Base-by-base conservation (phyloP, 2,888 invertebrate genomes). In the Branchipolynoe longqiensis region DNA sequence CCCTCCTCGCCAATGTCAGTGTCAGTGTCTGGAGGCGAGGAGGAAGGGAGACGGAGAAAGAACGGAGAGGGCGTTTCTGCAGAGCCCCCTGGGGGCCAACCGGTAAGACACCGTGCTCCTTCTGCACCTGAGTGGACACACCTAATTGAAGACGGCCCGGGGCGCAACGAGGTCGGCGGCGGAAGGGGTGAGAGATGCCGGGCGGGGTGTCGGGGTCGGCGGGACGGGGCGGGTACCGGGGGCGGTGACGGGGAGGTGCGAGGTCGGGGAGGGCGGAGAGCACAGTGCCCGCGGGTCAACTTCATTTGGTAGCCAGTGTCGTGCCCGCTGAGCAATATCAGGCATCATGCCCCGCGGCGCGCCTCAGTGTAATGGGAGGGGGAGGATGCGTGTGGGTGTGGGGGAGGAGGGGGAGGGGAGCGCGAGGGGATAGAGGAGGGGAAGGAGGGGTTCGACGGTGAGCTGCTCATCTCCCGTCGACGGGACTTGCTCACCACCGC, bases 301-400 rank as follows among this genome's bases (percentile, higher is more conserved):
- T 48, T 78, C 78, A 78, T 78, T 78, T 78, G 78, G 78, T 48
- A 78, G 78, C 54, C 48, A 41, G 78, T 78, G 78, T 78, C 78
- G 48, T 28, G 48, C 25, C 18, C 48, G 48, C 41, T 31, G 48
- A 31, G 78, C 48, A 54, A 78, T 78, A 78, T 78, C 78, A 78
- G 78, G 78, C 78, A 78, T 78, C 78, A 78, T 78, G 33, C 62
- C n/a, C 62, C n/a, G 14, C 25, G 6, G 31, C 62, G 36, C 69
- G 33, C 69, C 36, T 38, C 33, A 22, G 36, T 4, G 33, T 36
- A 38, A 38, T 38, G 33, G 22, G 69, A 33, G n/a, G 28, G 62
- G n/a, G 12, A 31, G 31, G 28, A 25, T n/a, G 69, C 36, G 38
- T n/a, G 38, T 12, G 69, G 69, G 69, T 25, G 58, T 4, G 58